These are phyloP conservation scores for Augochlorella aurata DNA, from an alignment of 2,888 invertebrate species.

Conservation along the genomic window DNA sequence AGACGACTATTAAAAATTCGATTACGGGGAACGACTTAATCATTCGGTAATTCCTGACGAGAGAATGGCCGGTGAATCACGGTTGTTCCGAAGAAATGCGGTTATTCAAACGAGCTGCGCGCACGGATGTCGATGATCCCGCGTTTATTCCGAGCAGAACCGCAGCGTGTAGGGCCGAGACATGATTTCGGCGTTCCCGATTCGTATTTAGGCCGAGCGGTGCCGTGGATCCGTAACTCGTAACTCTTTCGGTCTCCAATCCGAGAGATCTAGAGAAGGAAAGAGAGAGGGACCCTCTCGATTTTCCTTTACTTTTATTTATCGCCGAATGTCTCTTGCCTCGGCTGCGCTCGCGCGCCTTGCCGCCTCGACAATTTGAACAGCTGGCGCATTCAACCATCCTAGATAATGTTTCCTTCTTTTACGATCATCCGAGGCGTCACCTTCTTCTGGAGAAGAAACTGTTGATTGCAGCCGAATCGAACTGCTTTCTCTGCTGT, in stretches of 20 bases:
- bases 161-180: conserved; percentile 36
- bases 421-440: not conserved
- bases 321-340: conserved; percentile 29
- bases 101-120: conserved; percentile 9
- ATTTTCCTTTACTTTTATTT: conserved; percentile 41
- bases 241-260: conserved; percentile 57
- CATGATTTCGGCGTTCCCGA: conserved; percentile 67
- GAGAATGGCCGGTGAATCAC: conserved; percentile 15
- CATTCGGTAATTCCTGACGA: conserved; percentile 1
- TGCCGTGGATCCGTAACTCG: conserved; percentile 45
- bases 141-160: conserved; percentile 66
- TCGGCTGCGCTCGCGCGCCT: conserved; percentile 13
- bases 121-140: conserved; percentile 47
- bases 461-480: not conserved
- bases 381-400: conserved; percentile 38
- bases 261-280: conserved; percentile 40
- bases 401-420: not conserved
- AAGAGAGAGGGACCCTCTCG: not conserved
- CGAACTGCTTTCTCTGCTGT: not conserved
- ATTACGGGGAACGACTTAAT: not conserved
- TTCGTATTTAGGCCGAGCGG: conserved; percentile 70
- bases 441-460: not conserved
- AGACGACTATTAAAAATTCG: not conserved
- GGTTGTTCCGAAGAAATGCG: conserved; percentile 4
- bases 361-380: conserved; percentile 37